Percentiles rank a stretch among this genome's conserved stretches.
These are phyloP conservation scores for Ochropacha duplaris DNA, from an alignment of 2,888 invertebrate species.

Conservation along the genomic window DNA sequence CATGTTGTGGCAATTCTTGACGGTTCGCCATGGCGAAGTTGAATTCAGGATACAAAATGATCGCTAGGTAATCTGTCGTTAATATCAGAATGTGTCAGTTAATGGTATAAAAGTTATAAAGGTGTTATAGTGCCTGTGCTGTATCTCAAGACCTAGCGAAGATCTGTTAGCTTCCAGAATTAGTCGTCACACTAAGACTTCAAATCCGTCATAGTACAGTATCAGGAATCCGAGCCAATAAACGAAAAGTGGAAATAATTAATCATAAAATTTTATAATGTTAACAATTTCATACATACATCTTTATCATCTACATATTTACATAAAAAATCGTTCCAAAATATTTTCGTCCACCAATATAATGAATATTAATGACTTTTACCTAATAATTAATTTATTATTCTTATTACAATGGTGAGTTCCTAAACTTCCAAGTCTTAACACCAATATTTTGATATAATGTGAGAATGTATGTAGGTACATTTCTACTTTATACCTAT, in stretches of 20 bases:
- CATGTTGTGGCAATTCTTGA: slow-evolving; percentile 4
- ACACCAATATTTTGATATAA: slow-evolving; percentile 30
- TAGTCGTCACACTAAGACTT: too few relatives aligned
- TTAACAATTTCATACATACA: slow-evolving; percentile 69
- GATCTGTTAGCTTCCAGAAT: too few relatives aligned
- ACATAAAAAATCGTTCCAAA: slow-evolving; percentile 69
- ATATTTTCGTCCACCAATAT: slow-evolving; percentile 58
- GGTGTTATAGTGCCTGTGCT: too few relatives aligned
- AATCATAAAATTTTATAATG: slow-evolving; percentile 61
- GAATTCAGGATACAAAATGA: too few relatives aligned
- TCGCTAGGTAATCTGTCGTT: too few relatives aligned
- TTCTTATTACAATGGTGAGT: slow-evolving; percentile 26
- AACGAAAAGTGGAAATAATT: slow-evolving; percentile 38
- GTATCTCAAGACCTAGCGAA: too few relatives aligned
- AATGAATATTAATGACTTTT: slow-evolving; percentile 36
- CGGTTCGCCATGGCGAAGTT: not conserved
- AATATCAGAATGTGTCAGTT: too few relatives aligned
- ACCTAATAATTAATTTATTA: slow-evolving; percentile 14
- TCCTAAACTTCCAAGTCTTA: slow-evolving; percentile 13
- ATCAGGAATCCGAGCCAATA: too few relatives aligned
- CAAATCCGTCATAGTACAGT: too few relatives aligned
- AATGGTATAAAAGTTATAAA: too few relatives aligned
- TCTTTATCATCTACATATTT: slow-evolving; percentile 58
- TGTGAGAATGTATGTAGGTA: not conserved
- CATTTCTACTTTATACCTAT: not conserved